Conservation (phyloP, 2,797 vertebrate species). For the Austrolebias charrua region DNA sequence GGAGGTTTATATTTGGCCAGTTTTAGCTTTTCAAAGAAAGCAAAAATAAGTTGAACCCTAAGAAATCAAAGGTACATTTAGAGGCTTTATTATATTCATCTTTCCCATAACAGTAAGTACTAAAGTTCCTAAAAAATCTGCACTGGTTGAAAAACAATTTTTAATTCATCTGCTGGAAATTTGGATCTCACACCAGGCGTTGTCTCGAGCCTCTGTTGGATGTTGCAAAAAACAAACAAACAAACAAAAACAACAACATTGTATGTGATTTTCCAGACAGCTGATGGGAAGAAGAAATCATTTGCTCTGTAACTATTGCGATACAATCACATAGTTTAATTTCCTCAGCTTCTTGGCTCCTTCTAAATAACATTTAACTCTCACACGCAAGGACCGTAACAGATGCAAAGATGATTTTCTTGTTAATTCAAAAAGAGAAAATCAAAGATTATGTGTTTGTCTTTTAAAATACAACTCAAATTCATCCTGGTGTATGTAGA, state of each 20-base stretch:
- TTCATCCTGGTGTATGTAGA: not conserved
- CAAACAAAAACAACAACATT: slow-evolving; percentile 1
- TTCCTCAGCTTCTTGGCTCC: slow-evolving; percentile 7
- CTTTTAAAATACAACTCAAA: not conserved
- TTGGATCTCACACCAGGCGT: not conserved
- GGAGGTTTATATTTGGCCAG: slow-evolving; percentile 24
- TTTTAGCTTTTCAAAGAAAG: slow-evolving; percentile 25
- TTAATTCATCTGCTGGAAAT: not conserved
- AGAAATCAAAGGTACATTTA: too few species aligned
- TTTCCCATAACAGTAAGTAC: not conserved
- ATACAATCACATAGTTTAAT: slow-evolving; percentile 32
- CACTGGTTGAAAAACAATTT: not conserved
- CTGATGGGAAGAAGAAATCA: slow-evolving; percentile 40
- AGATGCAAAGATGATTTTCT: slow-evolving; percentile 11
- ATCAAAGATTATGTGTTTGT: not conserved
- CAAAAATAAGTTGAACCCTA: slow-evolving; percentile 3
- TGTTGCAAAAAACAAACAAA: slow-evolving; percentile 10
- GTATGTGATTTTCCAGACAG: slow-evolving; percentile 43
- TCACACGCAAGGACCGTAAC: slow-evolving; percentile 12
- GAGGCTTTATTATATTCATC: too few species aligned
- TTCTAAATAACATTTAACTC: slow-evolving; percentile 21
- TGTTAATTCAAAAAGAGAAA: not conserved
- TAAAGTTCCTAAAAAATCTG: not conserved
- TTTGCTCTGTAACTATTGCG: slow-evolving; percentile 15
- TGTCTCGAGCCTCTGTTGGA: slow-evolving; percentile 10